Base-by-base conservation (phyloP, 2,888 invertebrate genomes). In the Dolichomitus sp. region DNA sequence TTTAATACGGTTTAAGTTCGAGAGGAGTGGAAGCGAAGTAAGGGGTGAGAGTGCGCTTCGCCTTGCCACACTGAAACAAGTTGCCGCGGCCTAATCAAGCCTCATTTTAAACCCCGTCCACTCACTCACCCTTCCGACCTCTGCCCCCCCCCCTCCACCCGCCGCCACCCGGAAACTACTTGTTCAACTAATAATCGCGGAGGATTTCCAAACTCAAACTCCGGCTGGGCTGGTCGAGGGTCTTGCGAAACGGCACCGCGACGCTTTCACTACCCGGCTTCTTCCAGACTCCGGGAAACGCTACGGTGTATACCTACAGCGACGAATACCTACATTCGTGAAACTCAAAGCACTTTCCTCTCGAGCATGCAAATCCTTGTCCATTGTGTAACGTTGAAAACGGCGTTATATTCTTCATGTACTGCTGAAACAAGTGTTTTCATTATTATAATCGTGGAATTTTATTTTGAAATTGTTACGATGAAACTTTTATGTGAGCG, bases 1-100 rank as follows among this genome's bases (percentile, higher is more conserved):
- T 93, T 93, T 93, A 92, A 93, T 93, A 92, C 89, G 92, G 90
- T 92, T 90, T 87, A 92, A 92, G 92, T 91, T 92, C 87, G 84
- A 63, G 68, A 81, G 78, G 84, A 77, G 59, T 57, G 68, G 37
- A 75, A 9, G 69, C 61, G 83, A 81, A 85, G 85, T 54, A 23
- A 54, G 4, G 33, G 37, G 61, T 30, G 40, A 61, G 73, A 69
- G 81, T 52, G 70, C 69, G 69, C 68, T 78, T 74, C 81, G 66
- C 68, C 68, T 70, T 75, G 81, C 79, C 85, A 87, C 83, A 88
- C 87, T 90, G 89, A 89, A 90, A 91, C 91, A 89, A 90, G 91
- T 91, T 91, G 88, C 88, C 85, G 87, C 87, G 90, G 81, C 91
- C 92, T 92, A 92, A 92, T 92, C 92, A 91, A 92, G 91, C 90